Evolutionary conservation across 2,888 invertebrate species (phyloP).

Genomic region (Nycteola revayana): DNA sequence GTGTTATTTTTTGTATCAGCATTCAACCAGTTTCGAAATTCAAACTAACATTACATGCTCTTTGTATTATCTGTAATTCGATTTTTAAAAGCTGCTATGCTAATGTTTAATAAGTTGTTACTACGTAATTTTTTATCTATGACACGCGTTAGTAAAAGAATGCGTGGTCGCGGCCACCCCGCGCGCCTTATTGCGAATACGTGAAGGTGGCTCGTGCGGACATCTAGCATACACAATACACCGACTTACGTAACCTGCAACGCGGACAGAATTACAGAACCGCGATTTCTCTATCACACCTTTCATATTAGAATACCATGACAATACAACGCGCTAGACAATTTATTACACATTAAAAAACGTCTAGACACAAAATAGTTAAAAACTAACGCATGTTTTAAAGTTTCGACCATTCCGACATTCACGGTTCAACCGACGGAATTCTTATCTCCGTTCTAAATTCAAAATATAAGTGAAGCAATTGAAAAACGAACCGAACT

Average conservation of each 20-base stretch:
- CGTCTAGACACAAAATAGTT: slow-evolving; percentile 56
- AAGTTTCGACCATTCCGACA: no score
- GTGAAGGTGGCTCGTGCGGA: slow-evolving; percentile 65
- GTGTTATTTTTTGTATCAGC: no score
- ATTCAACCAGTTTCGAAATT: slow-evolving; percentile 4
- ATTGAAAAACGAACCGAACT: slow-evolving; percentile 78
- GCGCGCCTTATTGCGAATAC: slow-evolving; percentile 60
- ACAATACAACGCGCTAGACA: slow-evolving; percentile 55
- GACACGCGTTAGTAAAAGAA: slow-evolving; percentile 57
- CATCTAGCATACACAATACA: slow-evolving; percentile 49
- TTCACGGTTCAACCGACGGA: slow-evolving; percentile 24
- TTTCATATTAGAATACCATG: slow-evolving; percentile 53
- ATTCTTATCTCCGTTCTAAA: slow-evolving; percentile 73
- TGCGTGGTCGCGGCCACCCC: slow-evolving; percentile 72
- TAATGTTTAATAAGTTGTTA: not conserved
- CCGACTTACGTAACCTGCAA: slow-evolving; percentile 65
- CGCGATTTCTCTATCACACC: slow-evolving; percentile 74
- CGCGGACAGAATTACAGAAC: slow-evolving; percentile 69
- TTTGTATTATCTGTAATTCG: no score
- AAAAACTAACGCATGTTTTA: slow-evolving; percentile 3
- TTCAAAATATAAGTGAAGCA: slow-evolving; percentile 79
- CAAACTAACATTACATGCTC: no score
- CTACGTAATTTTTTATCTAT: slow-evolving; percentile 43
- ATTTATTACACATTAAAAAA: slow-evolving; percentile 52
- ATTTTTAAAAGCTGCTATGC: no score